phyloP scores from a whole-genome alignment of 2,113 vertebrate genomes.

The Malurus elegans region DNA sequence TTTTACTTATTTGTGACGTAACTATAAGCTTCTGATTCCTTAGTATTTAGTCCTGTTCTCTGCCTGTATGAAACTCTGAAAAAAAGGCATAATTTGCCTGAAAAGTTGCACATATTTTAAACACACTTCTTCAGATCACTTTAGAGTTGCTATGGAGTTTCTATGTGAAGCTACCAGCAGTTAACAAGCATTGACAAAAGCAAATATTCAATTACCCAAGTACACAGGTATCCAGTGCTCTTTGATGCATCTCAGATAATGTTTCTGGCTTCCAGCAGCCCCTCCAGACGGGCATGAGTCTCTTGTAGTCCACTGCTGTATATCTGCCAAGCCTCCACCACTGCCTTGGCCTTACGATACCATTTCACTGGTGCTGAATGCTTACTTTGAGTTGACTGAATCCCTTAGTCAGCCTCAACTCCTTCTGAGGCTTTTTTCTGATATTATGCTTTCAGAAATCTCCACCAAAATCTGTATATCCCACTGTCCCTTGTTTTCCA shows the following conservation, averaged over 20 bases:
- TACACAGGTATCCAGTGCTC: not conserved
- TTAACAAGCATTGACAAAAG: accelerated
- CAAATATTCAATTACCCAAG: not conserved
- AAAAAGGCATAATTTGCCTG: not conserved
- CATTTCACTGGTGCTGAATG: not conserved
- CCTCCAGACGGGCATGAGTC: not conserved
- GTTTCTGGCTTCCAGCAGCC: not conserved
- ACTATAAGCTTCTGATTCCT: not conserved
- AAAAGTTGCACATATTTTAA: not conserved
- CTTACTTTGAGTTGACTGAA: not conserved
- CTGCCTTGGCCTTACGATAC: not conserved
- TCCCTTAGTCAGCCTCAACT: not conserved
- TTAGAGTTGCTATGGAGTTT: not conserved
- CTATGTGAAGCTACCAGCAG: not conserved
- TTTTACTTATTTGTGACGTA: not conserved
- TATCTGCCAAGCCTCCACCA: not conserved
- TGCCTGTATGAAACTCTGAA: not conserved
- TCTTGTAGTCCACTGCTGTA: not conserved
- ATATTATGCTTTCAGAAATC: not conserved
- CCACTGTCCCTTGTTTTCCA: not conserved
- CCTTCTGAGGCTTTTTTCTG: not conserved
- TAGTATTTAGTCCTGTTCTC: not conserved
- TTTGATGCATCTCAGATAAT: not conserved
- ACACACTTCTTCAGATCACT: not conserved
- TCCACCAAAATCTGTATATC: not conserved